Evolutionary conservation across 1,140 invertebrate genomes (phyloP), one percentile per base, ranked within the genome.

Genomic region (Platorchestia sp.): DNA sequence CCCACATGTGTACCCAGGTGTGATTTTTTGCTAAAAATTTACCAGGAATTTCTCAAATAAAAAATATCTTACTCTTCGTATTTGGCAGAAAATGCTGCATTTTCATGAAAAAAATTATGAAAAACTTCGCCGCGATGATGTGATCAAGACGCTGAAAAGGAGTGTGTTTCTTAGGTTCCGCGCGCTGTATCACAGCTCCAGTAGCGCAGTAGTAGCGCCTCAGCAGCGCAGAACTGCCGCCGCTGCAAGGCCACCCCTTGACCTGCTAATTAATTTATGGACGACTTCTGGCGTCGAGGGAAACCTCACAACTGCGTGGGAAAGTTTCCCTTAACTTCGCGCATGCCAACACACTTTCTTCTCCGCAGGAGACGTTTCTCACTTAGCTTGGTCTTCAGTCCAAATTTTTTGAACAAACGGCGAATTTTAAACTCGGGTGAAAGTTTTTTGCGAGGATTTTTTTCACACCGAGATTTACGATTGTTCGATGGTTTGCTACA

Each of bases 201-300:
- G 47, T 19, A 51, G 47, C 19, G 47, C n/a, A n/a, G n/a, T n/a
- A n/a, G n/a, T n/a, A n/a, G n/a, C n/a, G n/a, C n/a, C n/a, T n/a
- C n/a, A n/a, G n/a, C n/a, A n/a, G n/a, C 6, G 6, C 59, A 75
- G 14, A 10, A 75, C 14, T 1, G 59, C 59, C 36, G 59, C 10
- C 27, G 27, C 59, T 6, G 19, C 14, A 27, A 5, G 22, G 87
- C 0, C 40, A 41, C 43, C 91, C 45, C 91, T 91, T 93, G 91
- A 93, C 91, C 91, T 93, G 19, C 43, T 93, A 93, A 93, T 93
- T 44, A 93, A 93, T 93, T 93, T 93, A 93, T 40, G 43, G 40
- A 6, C 10, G 91, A 22, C 44, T 93, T 47, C 40, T 93, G 45
- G 43, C 36, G 45, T 16, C 44, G 43, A 93, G 91, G 91, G 45